Conservation (phyloP, 92 coral and sea anemone species). For the Siderastrea siderea region DNA sequence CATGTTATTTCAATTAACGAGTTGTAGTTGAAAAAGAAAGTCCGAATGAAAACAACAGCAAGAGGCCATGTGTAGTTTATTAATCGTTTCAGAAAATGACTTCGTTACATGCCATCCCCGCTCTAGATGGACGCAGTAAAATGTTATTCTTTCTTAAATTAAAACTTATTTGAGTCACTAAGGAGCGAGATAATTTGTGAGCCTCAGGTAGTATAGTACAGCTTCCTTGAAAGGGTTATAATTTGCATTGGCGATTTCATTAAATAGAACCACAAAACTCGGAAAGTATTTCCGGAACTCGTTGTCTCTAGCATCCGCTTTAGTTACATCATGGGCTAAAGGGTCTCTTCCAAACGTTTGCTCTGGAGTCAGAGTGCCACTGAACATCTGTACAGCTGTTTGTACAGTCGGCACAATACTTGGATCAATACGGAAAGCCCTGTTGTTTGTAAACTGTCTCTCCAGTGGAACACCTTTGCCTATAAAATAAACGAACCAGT, state of each 20-base stretch:
- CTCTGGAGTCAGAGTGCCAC: neutral
- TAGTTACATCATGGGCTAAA: neutral
- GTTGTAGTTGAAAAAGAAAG: too few species aligned
- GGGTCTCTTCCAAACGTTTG: neutral
- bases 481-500: neutral
- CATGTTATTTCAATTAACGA: too few species aligned
- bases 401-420: constrained; percentile 8
- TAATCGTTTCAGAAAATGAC: too few species aligned
- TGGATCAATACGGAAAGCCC: constrained; percentile 4
- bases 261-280: neutral
- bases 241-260: neutral
- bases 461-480: constrained; percentile 21
- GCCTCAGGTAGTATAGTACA: neutral
- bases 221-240: neutral
- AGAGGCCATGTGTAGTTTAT: too few species aligned
- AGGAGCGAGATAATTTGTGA: neutral
- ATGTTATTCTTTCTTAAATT: too few species aligned
- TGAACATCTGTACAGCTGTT: neutral
- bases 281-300: neutral
- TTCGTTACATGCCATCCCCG: too few species aligned
- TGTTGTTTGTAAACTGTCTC: constrained; percentile 1
- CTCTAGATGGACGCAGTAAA: too few species aligned
- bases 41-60: too few species aligned
- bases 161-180: too few species aligned
- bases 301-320: too few species aligned